Percentiles rank a stretch among this genome's conserved stretches.
These are phyloP conservation scores for Spondyliosoma cantharus DNA, from an alignment of 2,797 vertebrate genomes.

Conservation along the genomic window DNA sequence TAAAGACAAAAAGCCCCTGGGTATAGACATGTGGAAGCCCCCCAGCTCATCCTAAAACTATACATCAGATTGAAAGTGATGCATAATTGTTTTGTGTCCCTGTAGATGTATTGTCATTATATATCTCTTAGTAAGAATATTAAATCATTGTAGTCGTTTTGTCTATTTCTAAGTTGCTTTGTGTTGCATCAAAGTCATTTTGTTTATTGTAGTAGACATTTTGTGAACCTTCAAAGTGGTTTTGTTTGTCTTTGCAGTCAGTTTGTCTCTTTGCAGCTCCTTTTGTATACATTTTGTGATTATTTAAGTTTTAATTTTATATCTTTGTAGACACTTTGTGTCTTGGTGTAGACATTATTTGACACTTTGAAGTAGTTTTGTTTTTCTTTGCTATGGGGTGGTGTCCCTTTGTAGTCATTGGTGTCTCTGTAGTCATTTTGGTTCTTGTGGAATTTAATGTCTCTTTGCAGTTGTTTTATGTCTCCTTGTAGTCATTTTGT, in stretches of 20 bases:
- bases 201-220: not conserved
- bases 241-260: not conserved
- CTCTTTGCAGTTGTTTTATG: not conserved
- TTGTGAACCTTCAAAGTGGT: not conserved
- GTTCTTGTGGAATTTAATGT: no score
- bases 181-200: no score
- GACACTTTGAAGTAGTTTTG: not conserved
- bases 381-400: not conserved
- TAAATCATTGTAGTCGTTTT: not conserved
- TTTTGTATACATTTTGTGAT: not conserved
- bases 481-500: not conserved
- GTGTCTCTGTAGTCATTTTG: no score
- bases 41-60: no score
- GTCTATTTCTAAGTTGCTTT: no score
- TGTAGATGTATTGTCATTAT: not conserved
- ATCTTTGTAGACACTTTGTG: not conserved
- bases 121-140: not conserved
- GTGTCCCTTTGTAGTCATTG: not conserved
- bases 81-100: not conserved
- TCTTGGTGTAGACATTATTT: not conserved
- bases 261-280: not conserved
- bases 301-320: not conserved
- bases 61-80: not conserved
- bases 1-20: not conserved
- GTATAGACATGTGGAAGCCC: not conserved